phyloP scores from a whole-genome alignment of 1,140 invertebrate genomes.

The Calephelis nemesis region DNA sequence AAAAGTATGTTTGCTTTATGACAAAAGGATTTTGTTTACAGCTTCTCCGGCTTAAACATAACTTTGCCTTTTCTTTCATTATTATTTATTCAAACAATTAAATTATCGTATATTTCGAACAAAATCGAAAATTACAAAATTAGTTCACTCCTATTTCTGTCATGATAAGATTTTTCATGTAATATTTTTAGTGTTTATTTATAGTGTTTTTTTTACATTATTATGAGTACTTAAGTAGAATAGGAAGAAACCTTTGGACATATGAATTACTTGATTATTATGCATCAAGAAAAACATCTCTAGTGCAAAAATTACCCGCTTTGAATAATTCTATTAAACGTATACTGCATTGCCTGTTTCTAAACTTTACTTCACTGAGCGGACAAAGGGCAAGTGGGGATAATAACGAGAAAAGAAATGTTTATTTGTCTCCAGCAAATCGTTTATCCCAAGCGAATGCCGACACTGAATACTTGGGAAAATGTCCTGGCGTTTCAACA shows the following conservation, averaged over 20 bases:
- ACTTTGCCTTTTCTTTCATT: too few relatives aligned
- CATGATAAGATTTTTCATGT: too few relatives aligned
- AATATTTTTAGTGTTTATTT: too few relatives aligned
- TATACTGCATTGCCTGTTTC: background rate
- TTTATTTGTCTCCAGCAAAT: conserved; percentile 51
- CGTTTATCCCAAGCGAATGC: conserved; percentile 51
- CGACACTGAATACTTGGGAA: conserved; percentile 47
- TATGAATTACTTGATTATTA: background rate
- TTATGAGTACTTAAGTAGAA: too few relatives aligned
- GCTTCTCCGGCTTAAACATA: too few relatives aligned
- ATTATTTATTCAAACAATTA: too few relatives aligned
- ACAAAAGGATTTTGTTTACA: too few relatives aligned
- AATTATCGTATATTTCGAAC: too few relatives aligned
- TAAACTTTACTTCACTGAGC: background rate
- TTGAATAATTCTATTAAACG: conserved; percentile 11
- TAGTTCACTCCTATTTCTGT: too few relatives aligned
- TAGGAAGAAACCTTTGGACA: background rate
- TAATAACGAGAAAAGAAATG: conserved; percentile 44
- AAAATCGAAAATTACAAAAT: too few relatives aligned
- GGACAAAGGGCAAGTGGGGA: conserved; percentile 38
- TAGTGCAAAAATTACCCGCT: background rate
- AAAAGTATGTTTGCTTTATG: too few relatives aligned
- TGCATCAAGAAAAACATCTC: background rate
- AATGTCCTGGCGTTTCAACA: conserved; percentile 50
- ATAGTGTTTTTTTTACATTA: too few relatives aligned